Percentiles rank a stretch among this genome's conserved stretches.
Evolutionary conservation across 2,113 vertebrate genomes (phyloP).

Genomic region (Hippocampus barbouri): DNA sequence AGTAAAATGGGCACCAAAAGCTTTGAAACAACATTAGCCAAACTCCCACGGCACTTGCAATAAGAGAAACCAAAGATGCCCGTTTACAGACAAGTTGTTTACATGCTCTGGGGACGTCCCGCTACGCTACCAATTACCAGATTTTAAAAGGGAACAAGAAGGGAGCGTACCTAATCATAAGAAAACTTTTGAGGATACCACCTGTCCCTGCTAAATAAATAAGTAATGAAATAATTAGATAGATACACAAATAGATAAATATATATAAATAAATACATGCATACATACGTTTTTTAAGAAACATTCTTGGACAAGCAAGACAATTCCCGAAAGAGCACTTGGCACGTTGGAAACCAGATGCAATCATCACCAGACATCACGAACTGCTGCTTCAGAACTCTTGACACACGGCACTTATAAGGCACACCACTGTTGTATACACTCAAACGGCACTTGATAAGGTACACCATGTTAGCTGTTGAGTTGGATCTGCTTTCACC

Average conservation of each 20-base stretch:
- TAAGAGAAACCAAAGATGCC: neutral
- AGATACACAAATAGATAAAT: neutral
- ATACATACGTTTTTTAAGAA: neutral
- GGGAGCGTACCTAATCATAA: neutral
- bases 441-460: slow-evolving; percentile 36
- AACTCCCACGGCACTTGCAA: neutral
- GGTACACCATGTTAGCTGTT: slow-evolving; percentile 8
- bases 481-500: neutral
- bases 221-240: neutral
- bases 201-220: neutral
- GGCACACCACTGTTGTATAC: slow-evolving; percentile 31
- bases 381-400: slow-evolving; percentile 35
- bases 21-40: neutral
- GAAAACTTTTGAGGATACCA: slow-evolving; percentile 7
- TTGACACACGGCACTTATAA: slow-evolving; percentile 42
- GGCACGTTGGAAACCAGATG: slow-evolving; percentile 20
- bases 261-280: neutral
- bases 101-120: neutral
- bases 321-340: slow-evolving; percentile 25
- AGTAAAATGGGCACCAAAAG: neutral
- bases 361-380: slow-evolving; percentile 30
- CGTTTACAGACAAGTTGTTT: neutral
- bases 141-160: neutral
- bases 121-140: neutral
- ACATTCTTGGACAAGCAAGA: slow-evolving; percentile 9